These are phyloP conservation scores for Lepisosteus osseus DNA, from an alignment of 2,113 vertebrate genomes.

Conservation along the genomic window DNA sequence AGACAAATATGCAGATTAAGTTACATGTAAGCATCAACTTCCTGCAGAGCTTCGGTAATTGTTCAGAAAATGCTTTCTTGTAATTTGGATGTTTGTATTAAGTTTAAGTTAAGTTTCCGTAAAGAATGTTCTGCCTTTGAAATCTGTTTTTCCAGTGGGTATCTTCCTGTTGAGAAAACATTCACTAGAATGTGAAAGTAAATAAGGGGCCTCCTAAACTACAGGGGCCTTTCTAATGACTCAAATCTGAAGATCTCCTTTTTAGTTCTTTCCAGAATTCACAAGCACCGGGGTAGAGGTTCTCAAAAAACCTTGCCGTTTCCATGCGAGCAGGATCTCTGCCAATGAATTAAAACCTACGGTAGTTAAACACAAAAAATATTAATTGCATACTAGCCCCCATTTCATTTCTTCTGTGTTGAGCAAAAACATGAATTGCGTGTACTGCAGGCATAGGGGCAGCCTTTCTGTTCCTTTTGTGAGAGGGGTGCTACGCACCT, in stretches of 20 bases:
- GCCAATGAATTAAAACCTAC: too few relatives aligned
- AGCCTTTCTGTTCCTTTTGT: not conserved
- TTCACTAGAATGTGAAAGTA: conserved; percentile 7
- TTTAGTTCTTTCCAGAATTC: too few relatives aligned
- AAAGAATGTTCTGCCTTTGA: conserved; percentile 8
- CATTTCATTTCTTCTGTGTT: too few relatives aligned
- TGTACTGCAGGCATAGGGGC: not conserved
- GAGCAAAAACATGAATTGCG: too few relatives aligned
- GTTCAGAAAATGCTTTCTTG: conserved; percentile 24
- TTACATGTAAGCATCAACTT: conserved; percentile 23
- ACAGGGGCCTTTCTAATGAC: not conserved
- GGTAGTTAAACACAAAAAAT: too few relatives aligned
- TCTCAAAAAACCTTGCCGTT: too few relatives aligned
- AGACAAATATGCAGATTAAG: conserved; percentile 18
- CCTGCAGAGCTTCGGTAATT: conserved; percentile 25
- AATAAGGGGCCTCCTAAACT: not conserved
- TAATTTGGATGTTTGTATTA: conserved; percentile 25
- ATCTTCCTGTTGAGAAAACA: conserved; percentile 9
- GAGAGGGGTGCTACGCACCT: not conserved
- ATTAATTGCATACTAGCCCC: too few relatives aligned
- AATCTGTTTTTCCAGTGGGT: conserved; percentile 1
- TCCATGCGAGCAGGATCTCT: too few relatives aligned
- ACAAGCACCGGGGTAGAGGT: too few relatives aligned
- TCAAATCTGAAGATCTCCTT: too few relatives aligned
- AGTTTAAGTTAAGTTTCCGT: conserved; percentile 9